Base-by-base conservation (phyloP, 2,113 vertebrate species). In the Scomber colias region DNA sequence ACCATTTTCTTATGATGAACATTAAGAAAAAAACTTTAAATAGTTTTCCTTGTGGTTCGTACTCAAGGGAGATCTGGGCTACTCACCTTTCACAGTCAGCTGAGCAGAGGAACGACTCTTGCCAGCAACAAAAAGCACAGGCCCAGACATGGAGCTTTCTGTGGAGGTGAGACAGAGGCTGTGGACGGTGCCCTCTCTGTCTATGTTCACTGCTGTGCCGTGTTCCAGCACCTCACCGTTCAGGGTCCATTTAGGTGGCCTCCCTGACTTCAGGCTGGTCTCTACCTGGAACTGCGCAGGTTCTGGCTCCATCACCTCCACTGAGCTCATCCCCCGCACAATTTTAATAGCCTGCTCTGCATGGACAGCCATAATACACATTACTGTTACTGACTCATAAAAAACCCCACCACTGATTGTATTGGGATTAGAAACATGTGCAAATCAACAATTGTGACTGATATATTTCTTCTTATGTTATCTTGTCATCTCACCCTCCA, bases 341-440 rank as follows among this genome's bases (percentile, higher is more conserved):
- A 99, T 97, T 63, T 73, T 93, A 83, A 99, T 99, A 69, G 97
- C 95, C 94, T 98, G 97, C 76, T 98, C 98, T 99, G 94, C 84
- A 93, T 70, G 54, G 24, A 87, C 81, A 91, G 61, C 60, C 74
- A 84, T 17, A 69, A 89, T 12, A 80, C 50, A 86, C 35, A 74
- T 70, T 74, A 83, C 35, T 53, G 64, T 48, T 3, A 70, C 16
- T 73, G 70, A 77, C 27, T 46, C 44, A 64, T 7, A 66, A 9
- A 40, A 62, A 21, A 35, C 35, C 7, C 21, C 27, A 61, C 35
- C 16, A 19, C 9, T 13, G 19, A 59, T 15, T 40, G 13, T 45
- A 40, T 40, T 40, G 6, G 6, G 35, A 40, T 40, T 40, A 40
- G 35, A 40, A 40, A 40, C 35, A 40, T 9, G 35, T 40, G 35